Conservation (phyloP, 2,888 invertebrate genomes). For the Tyria jacobaeae region DNA sequence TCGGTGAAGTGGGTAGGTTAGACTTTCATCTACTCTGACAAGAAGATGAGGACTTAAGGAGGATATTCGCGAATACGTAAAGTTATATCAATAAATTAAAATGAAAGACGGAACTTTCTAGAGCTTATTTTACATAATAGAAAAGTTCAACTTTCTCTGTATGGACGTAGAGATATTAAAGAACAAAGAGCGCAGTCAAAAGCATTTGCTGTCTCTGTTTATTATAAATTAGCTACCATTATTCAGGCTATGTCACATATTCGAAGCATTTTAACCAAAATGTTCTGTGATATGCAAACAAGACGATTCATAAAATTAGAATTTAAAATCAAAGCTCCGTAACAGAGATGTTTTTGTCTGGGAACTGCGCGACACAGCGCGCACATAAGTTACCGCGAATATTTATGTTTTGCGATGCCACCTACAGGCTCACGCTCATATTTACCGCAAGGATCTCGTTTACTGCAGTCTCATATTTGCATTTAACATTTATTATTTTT, state of each 20-base stretch:
- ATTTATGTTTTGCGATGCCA: constrained; percentile 77
- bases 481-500: constrained; percentile 67
- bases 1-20: no score
- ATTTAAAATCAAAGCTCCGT: constrained; percentile 82
- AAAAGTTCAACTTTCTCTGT: no score
- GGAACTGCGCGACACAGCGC: constrained; percentile 63
- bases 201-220: constrained; percentile 1
- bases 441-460: constrained; percentile 73
- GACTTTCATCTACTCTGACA: no score
- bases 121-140: neutral
- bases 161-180: neutral
- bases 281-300: constrained; percentile 77
- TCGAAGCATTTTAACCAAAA: constrained; percentile 51
- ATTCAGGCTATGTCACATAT: neutral
- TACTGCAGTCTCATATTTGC: constrained; percentile 68
- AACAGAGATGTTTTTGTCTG: constrained; percentile 78
- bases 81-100: neutral
- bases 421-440: constrained; percentile 69
- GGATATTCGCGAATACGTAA: neutral
- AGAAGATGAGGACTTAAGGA: no score
- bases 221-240: constrained; percentile 1
- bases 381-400: constrained; percentile 75
- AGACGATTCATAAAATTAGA: constrained; percentile 82
- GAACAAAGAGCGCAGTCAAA: neutral
- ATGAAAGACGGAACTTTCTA: neutral